Base-by-base conservation (phyloP, 2,113 vertebrate species). In the Neolamprologus ventralis region DNA sequence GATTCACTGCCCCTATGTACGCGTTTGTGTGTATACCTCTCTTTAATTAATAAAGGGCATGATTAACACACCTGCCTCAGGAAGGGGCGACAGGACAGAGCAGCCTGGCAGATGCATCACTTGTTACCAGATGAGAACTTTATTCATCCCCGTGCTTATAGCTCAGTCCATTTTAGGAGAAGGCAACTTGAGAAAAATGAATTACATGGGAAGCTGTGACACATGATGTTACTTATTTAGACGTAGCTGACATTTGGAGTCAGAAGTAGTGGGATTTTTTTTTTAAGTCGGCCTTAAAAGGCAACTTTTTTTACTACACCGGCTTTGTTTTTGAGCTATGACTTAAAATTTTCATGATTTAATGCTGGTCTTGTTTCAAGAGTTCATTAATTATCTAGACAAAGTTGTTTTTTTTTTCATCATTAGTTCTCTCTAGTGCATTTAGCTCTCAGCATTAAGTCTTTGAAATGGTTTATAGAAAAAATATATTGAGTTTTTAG, bases 321-420 rank as follows among this genome's bases (percentile, higher is more conserved):
- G 68, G 57, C 80, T 94, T 93, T 89, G 55, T 86, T 90, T 89
- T 89, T 85, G 26, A 91, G 87, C 40, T 78, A 16, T 37, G 49
- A 84, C 71, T 85, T 92, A 17, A 90, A 94, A 94, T 89, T 60
- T 87, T 82, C 68, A 87, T 87, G 88, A 92, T 94, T 93, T 88
- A 92, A 91, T 88, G 89, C 85, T 84, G 60, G 83, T 92, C 87
- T 89, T 88, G 58, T 92, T 93, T 90, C 83, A 87, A 84, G 86
- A 90, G 81, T 87, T 92, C 86, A 93, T 95, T 93, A 91, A 94
- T 94, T 95, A 92, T 92, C 88, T 54, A 93, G 75, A 85, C 81
- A 58, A 4, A 28, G 82, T 86, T 87, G 6, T 31, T 26, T 1
- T 1, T 23, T 49, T 85, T 71, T 86, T 78, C 85, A 92, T 92